Conservation (phyloP, 2,797 vertebrate species). For the Pelodytes ibericus region DNA sequence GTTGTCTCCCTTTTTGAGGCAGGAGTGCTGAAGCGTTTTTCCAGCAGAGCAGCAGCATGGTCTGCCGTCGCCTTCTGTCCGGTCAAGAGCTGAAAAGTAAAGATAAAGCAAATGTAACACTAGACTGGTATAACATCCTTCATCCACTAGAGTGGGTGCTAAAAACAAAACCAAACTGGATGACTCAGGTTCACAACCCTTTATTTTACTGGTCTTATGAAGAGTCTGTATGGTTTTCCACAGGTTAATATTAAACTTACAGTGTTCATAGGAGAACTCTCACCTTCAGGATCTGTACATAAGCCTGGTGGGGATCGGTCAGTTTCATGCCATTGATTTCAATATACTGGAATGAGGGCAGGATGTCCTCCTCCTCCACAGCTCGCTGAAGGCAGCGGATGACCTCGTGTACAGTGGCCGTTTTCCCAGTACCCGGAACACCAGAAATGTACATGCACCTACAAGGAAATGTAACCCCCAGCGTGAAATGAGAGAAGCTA, state of each 20-base stretch:
- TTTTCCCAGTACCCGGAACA: conserved; percentile 96
- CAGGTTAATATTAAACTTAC: too few relatives aligned
- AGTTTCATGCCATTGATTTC: conserved; percentile 98
- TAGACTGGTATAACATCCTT: background rate
- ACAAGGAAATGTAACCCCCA: too few relatives aligned
- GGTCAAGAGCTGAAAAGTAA: conserved; percentile 82
- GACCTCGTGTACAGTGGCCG: conserved; percentile 91
- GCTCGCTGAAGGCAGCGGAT: conserved; percentile 83
- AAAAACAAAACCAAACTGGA: background rate
- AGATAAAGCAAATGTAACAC: background rate
- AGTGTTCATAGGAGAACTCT: background rate
- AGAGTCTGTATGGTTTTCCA: background rate
- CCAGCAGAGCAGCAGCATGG: conserved; percentile 86
- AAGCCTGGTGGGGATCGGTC: conserved; percentile 95
- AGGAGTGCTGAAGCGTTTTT: conserved; percentile 80
- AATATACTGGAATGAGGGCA: conserved; percentile 82
- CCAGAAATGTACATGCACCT: conserved; percentile 99
- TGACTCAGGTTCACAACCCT: too few relatives aligned
- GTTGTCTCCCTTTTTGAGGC: conserved; percentile 83
- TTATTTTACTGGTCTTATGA: too few relatives aligned
- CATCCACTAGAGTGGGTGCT: background rate
- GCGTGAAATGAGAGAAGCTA: too few relatives aligned
- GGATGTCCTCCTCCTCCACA: conserved; percentile 71
- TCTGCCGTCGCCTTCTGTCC: conserved; percentile 88
- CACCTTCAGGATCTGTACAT: conserved; percentile 91